These are phyloP conservation scores for Pandion haliaetus DNA, from an alignment of 2,113 vertebrate genomes.

Conservation along the genomic window DNA sequence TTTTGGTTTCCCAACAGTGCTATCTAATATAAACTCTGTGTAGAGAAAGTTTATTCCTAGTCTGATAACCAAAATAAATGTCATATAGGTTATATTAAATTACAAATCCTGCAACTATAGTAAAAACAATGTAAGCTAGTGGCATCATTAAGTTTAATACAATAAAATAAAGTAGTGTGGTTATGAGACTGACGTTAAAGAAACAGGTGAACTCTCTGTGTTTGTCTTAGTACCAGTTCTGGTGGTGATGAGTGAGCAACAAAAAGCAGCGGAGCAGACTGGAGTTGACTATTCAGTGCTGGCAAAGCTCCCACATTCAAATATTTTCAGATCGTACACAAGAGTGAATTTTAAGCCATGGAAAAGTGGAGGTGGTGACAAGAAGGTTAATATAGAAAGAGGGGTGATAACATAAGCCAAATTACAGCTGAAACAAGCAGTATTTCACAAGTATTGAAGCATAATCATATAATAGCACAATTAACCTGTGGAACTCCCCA, in stretches of 20 bases:
- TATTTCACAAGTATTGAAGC: not conserved
- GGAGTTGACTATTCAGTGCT: not conserved
- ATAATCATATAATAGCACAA: not conserved
- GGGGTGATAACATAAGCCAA: not conserved
- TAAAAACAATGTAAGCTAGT: not conserved
- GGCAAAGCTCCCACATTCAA: not conserved
- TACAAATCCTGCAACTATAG: not conserved
- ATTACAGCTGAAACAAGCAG: not conserved
- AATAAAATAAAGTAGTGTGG: not conserved
- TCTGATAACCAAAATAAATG: not conserved
- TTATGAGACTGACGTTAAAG: not conserved
- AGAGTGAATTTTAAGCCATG: not conserved
- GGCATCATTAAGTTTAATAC: fast-evolving
- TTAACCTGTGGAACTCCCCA: not conserved
- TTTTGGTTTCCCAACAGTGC: not conserved
- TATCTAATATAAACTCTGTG: not conserved
- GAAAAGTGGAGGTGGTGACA: not conserved
- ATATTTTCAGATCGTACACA: not conserved
- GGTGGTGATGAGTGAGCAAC: not conserved
- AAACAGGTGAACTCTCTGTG: fast-evolving
- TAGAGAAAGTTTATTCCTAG: not conserved
- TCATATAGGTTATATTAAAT: not conserved
- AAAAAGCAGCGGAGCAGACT: fast-evolving
- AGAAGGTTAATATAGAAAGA: not conserved
- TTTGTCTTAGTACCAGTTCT: not conserved